These are phyloP conservation scores for Nestor notabilis DNA, from an alignment of 2,113 vertebrate species.

Conservation along the genomic window DNA sequence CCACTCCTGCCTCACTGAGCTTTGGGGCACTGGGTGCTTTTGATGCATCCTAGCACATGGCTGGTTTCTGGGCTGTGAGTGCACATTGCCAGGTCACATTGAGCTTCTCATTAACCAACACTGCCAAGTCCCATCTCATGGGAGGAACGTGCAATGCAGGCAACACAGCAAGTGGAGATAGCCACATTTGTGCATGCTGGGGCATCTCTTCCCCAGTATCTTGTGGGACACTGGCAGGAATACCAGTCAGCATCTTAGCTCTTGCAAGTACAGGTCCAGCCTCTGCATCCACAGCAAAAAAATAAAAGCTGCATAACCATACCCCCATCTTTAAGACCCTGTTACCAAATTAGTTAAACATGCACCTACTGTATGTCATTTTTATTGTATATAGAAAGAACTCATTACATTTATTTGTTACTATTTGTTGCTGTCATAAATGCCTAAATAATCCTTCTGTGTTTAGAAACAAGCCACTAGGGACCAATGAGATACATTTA, in stretches of 20 bases:
- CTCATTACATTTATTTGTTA: slow-evolving; percentile 60
- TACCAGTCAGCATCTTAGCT: background rate
- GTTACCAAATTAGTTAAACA: slow-evolving; percentile 24
- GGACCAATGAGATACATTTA: slow-evolving; percentile 61
- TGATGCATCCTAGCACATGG: background rate
- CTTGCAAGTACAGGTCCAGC: background rate
- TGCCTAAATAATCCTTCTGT: slow-evolving; percentile 61
- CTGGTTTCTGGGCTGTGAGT: background rate
- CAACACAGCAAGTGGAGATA: background rate
- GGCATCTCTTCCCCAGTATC: background rate
- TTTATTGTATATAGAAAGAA: slow-evolving; percentile 42
- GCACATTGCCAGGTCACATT: background rate
- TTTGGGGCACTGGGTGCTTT: background rate
- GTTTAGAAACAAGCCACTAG: slow-evolving; percentile 65
- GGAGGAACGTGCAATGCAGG: background rate
- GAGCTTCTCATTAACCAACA: background rate
- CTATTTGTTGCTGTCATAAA: slow-evolving; percentile 54
- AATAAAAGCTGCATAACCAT: background rate
- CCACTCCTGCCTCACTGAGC: background rate
- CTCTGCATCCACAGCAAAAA: background rate
- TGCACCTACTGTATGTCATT: background rate
- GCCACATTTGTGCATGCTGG: background rate
- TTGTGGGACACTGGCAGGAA: background rate
- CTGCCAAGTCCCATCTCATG: background rate
- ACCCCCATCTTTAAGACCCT: background rate